phyloP scores from a whole-genome alignment of 2,888 invertebrate genomes.

The Ornithoptera priamus region DNA sequence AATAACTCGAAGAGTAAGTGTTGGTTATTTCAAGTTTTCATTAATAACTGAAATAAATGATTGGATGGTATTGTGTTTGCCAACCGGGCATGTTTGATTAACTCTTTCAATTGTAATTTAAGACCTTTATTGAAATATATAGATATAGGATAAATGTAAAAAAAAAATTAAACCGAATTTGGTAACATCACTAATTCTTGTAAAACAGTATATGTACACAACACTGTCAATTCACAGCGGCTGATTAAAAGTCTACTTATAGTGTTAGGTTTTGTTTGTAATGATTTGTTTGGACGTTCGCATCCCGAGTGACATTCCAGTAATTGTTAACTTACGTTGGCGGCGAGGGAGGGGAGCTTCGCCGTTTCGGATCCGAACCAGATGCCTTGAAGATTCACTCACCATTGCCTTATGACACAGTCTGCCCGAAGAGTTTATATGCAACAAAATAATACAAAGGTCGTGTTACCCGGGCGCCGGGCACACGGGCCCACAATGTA shows the following conservation, averaged over 20 bases:
- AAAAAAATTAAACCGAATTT: slow-evolving; percentile 15
- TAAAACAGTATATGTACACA: not conserved
- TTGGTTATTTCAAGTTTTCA: not conserved
- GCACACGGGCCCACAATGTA: slow-evolving; percentile 79
- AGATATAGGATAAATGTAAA: slow-evolving; percentile 9
- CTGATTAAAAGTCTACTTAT: slow-evolving; percentile 28
- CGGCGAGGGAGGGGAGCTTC: slow-evolving; percentile 50
- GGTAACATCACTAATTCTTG: slow-evolving; percentile 14
- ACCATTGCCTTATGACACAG: slow-evolving; percentile 79
- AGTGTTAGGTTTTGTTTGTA: slow-evolving; percentile 69
- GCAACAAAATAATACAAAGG: slow-evolving; percentile 80
- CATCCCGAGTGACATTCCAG: slow-evolving; percentile 78
- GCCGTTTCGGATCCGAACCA: slow-evolving; percentile 62
- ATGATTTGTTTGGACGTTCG: slow-evolving; percentile 68
- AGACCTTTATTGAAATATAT: slow-evolving; percentile 15
- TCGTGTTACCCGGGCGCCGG: slow-evolving; percentile 80
- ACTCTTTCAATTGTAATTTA: slow-evolving; percentile 6
- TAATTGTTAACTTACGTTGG: slow-evolving; percentile 66
- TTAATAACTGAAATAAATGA: not conserved
- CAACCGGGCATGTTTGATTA: slow-evolving; percentile 13
- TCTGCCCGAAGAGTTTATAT: slow-evolving; percentile 80
- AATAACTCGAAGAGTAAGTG: not conserved
- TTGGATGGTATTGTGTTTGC: not conserved
- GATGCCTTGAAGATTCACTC: slow-evolving; percentile 56
- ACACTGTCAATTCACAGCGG: slow-evolving; percentile 19